A percentile compares a stretch with the other conserved stretches of the same genome.
These are phyloP conservation scores for Oligia fasciuncula DNA, from an alignment of 2,888 invertebrate species.

Conservation along the genomic window DNA sequence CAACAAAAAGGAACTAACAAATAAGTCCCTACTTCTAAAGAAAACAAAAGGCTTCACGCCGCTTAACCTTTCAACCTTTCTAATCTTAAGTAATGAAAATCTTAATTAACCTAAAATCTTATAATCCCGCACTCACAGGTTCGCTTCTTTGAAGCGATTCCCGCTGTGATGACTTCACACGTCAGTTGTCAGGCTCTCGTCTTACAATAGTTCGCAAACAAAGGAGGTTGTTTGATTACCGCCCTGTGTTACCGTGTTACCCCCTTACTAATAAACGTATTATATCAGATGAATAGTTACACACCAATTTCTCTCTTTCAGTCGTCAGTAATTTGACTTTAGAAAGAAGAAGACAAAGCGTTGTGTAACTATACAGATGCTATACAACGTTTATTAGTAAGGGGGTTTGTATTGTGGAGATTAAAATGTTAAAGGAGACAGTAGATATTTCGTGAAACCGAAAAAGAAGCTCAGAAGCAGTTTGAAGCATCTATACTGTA, in stretches of 20 bases:
- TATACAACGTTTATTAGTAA: no score
- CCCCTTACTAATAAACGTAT: no score
- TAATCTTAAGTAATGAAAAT: constrained; percentile 46
- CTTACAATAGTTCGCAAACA: constrained; percentile 37
- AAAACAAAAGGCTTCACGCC: constrained; percentile 39
- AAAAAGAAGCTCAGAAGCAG: no score
- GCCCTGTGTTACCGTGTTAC: background rate
- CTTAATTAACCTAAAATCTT: constrained; percentile 52
- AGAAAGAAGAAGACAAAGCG: no score
- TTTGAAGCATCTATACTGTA: background rate
- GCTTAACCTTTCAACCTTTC: constrained; percentile 26
- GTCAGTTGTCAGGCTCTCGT: constrained; percentile 27
- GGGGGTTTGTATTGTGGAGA: background rate
- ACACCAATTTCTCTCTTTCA: no score
- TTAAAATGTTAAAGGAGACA: background rate
- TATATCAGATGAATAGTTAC: no score
- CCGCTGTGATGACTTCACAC: constrained; percentile 23
- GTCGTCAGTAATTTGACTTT: no score
- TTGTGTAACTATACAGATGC: no score
- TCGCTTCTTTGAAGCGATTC: constrained; percentile 45
- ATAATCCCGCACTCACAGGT: constrained; percentile 35
- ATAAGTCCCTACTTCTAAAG: background rate
- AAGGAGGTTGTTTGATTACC: constrained; percentile 27
- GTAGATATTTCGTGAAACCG: background rate
- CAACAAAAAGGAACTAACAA: background rate